A percentile compares a stretch with the other conserved stretches of the same genome.
Conservation (phyloP, 2,113 vertebrate species). For the Silurus asotus region DNA sequence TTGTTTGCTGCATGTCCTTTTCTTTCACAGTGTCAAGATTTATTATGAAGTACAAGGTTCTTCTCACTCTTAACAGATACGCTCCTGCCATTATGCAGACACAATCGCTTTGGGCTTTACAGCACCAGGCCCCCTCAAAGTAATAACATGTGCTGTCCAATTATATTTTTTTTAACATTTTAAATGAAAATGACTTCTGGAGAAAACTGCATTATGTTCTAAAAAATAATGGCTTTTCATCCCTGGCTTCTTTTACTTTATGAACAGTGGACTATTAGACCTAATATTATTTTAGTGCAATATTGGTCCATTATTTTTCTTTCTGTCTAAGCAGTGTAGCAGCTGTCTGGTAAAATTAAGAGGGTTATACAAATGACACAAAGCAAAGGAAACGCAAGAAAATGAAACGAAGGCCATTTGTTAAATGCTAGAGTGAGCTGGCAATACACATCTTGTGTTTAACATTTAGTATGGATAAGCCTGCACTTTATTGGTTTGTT, state of each 20-base stretch:
- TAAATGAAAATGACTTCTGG: constrained; percentile 26
- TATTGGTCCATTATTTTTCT: not conserved
- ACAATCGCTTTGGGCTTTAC: constrained; percentile 13
- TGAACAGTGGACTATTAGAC: not conserved
- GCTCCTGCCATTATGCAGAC: not conserved
- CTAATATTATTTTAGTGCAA: constrained; percentile 15
- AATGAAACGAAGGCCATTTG: not conserved
- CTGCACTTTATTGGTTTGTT: not conserved
- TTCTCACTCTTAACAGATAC: constrained; percentile 24
- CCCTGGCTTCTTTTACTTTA: not conserved
- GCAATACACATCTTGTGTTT: not conserved
- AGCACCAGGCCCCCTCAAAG: constrained; percentile 10
- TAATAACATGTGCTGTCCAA: constrained; percentile 35
- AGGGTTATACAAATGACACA: not conserved
- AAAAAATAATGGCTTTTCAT: not conserved
- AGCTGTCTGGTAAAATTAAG: constrained; percentile 14
- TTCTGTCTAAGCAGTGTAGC: not conserved
- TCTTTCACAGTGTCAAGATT: not conserved
- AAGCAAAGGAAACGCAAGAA: not conserved
- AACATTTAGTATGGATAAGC: not conserved
- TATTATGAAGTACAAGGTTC: constrained; percentile 19
- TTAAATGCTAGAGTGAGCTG: not conserved
- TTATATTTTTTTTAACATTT: constrained; percentile 35
- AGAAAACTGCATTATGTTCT: constrained; percentile 6
- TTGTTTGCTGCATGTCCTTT: not conserved